Evolutionary conservation across 2,888 invertebrate species (phyloP), one percentile per base, ranked within the genome.

Genomic region (Ormyrus pomaceus): DNA sequence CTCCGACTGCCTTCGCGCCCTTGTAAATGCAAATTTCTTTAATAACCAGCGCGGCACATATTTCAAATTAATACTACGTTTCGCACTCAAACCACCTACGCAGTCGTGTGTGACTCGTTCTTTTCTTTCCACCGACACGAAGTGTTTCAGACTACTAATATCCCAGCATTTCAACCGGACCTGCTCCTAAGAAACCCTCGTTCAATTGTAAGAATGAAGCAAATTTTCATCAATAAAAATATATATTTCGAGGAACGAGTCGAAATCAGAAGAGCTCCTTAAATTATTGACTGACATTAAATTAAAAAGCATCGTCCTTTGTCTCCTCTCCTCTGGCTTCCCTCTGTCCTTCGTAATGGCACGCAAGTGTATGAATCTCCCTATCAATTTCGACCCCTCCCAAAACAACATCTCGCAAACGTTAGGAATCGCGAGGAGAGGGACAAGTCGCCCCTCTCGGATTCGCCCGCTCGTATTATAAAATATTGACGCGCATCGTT

Each of bases 21-120:
- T 87, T 88, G 88, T 88, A 86, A 87, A 88, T 88, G 88, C 85
- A 87, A 88, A 88, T 88, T 88, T 88, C 86, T 87, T 88, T 88
- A 88, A 88, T 87, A 88, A 88, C 87, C 86, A 86, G 34, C 84
- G 48, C 65, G 81, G 86, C 85, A 86, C 86, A 84, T 87, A 86
- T 87, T 86, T 86, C 84, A 86, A 86, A 87, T 86, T 85, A 86
- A 85, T 84, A 84, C 80, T 83, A 85, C 51, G 85, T 86, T 87
- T 87, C 86, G 84, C 86, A 83, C 86, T 61, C 70, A 50, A 61
- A 55, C 83, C 80, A 80, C 82, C 79, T 80, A 79, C 62, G 82
- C 86, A 87, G 86, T 87, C 86, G 87, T 83, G 83, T 82, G 84
- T 77, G 80, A 80, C 73, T 82, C 68, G 13, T 62, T 59, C 53